Evolutionary conservation across 2,888 invertebrate genomes (phyloP).

Genomic region (Gari tellinella): DNA sequence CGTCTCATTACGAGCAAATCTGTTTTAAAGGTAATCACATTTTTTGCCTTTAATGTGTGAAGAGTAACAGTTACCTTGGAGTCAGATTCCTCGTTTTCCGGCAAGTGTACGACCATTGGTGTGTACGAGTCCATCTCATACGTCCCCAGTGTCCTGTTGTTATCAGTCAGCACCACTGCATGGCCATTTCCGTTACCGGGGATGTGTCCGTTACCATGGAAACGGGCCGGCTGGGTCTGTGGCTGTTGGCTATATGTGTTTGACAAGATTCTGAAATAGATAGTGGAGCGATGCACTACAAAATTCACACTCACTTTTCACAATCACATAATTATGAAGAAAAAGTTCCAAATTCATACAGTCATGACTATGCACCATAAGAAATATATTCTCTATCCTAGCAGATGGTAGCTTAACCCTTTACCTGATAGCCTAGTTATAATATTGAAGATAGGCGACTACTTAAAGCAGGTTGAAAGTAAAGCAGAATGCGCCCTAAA

Average conservation of each 20-base stretch:
- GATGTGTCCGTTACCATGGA: conserved; percentile 71
- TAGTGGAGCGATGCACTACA: not conserved
- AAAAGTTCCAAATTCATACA: no score
- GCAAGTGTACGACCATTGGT: conserved; percentile 71
- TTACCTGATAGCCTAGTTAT: no score
- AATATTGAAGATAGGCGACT: no score
- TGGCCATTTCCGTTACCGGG: conserved; percentile 72
- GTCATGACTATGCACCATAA: no score
- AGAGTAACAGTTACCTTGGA: conserved; percentile 72
- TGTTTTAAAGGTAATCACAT: no score
- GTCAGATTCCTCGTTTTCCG: conserved; percentile 75
- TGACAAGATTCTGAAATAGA: not conserved
- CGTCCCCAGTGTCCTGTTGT: conserved; percentile 18
- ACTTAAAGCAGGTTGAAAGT: no score
- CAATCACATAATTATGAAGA: no score
- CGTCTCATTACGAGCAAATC: no score
- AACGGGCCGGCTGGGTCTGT: conserved; percentile 55
- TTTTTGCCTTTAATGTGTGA: not conserved
- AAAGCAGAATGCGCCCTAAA: no score
- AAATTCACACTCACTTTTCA: no score
- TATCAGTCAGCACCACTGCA: conserved; percentile 30
- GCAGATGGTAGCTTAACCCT: no score
- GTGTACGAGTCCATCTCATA: conserved; percentile 71
- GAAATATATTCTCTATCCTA: no score
- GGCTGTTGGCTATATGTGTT: conserved; percentile 36